phyloP scores from a whole-genome alignment of 1,140 invertebrate genomes.

The Bursaphelenchus mucronatus region DNA sequence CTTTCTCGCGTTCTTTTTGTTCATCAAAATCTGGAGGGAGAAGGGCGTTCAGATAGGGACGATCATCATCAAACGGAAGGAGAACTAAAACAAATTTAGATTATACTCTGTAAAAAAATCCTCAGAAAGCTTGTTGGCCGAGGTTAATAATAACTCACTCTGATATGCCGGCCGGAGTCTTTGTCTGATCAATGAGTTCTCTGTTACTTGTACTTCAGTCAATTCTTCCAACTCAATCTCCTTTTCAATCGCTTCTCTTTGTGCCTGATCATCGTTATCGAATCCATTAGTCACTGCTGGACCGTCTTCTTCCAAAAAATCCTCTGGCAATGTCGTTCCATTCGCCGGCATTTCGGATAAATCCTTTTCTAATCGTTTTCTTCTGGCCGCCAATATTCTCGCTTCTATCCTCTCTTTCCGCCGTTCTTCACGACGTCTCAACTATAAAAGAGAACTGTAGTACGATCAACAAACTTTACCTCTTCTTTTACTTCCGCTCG shows the following conservation, averaged over 20 bases:
- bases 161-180: constrained; percentile 15
- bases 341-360: not conserved
- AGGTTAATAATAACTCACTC: constrained; percentile 4
- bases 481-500: constrained; percentile 19
- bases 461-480: constrained; percentile 4
- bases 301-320: not conserved
- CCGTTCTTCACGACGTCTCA: not conserved
- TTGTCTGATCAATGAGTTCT: constrained; percentile 12
- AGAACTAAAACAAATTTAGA: constrained; percentile 25
- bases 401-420: not conserved
- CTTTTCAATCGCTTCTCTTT: constrained; percentile 2
- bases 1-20: constrained; percentile 1
- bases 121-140: not conserved
- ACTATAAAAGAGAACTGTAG: not conserved
- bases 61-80: constrained; percentile 26
- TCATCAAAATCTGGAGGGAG: constrained; percentile 16
- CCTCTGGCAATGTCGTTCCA: not conserved
- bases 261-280: not conserved
- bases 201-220: constrained; percentile 11
- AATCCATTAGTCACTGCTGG: no score
- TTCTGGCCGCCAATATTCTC: not conserved
- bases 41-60: constrained; percentile 24
- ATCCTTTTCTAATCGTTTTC: not conserved
- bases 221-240: constrained; percentile 12
- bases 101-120: not conserved